Evolutionary conservation across 2,797 vertebrate genomes (phyloP).

Genomic region (Schizothorax lantsangensis): DNA sequence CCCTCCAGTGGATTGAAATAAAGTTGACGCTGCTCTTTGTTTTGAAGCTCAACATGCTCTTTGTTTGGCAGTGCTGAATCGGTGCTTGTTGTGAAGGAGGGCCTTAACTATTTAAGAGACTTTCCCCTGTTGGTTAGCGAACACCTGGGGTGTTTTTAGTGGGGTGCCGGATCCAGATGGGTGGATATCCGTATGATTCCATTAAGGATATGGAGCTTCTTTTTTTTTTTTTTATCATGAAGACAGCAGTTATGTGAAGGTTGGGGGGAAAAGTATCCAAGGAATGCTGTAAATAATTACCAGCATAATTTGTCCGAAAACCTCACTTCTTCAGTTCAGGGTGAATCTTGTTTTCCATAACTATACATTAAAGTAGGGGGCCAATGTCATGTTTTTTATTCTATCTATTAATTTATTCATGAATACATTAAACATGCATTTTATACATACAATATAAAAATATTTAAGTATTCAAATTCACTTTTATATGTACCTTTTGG

Average conservation of each 20-base stretch:
- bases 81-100: slow-evolving; percentile 72
- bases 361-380: neutral
- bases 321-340: neutral
- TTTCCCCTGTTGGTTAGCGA: slow-evolving; percentile 69
- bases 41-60: slow-evolving; percentile 75
- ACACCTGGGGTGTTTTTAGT: slow-evolving; percentile 80
- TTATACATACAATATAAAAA: neutral
- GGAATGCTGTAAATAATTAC: slow-evolving; percentile 26
- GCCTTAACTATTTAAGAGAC: slow-evolving; percentile 80
- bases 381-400: neutral
- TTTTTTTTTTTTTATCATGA: slow-evolving; percentile 50
- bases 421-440: slow-evolving; percentile 8
- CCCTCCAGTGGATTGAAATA: slow-evolving; percentile 82
- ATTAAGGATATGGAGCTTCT: slow-evolving; percentile 62
- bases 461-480: neutral
- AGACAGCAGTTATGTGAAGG: slow-evolving; percentile 55
- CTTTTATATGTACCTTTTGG: neutral
- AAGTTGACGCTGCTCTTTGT: slow-evolving; percentile 85
- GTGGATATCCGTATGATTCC: slow-evolving; percentile 69
- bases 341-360: slow-evolving; percentile 6
- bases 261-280: slow-evolving; percentile 52
- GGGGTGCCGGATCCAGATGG: slow-evolving; percentile 73
- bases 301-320: neutral
- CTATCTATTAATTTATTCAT: neutral
- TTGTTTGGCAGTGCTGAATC: slow-evolving; percentile 82